Evolutionary conservation across 2,797 vertebrate genomes (phyloP), one percentile per base, ranked within the genome.

Genomic region (Eulemur mongoz): DNA sequence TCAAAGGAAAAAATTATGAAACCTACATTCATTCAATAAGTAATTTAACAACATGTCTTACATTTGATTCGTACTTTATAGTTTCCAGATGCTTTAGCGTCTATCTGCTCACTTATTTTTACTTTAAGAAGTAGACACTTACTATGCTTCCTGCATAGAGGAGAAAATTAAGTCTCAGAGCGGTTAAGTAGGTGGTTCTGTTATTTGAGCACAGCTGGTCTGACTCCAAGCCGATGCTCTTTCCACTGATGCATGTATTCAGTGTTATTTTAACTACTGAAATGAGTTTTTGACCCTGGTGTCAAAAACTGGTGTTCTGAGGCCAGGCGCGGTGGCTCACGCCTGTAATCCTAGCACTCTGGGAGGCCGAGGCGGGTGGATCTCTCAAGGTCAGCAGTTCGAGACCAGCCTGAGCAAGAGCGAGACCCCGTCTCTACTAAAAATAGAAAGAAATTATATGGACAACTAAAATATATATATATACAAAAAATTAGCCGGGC

Each of bases 1-100:
- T 89, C 45, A 85, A 92, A 85, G 67, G 57, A 59, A 76, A 59
- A 91, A 95, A n/a, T 89, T 40, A 69, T 48, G n/a, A 85, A 85
- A 63, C 5, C 30, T 95, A 30, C 6, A 32, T 73, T 61, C 61
- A 89, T 82, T 88, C 63, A 54, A 12, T 72, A 86, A 67, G 18
- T 23, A 72, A 45, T 30, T 87, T 75, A 78, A 50, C 50, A 91
- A 25, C 25, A 67, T 35, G 25, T 14, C 54, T 92, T 90, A 43
- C 17, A 59, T 67, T 17, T 92, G 82, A 81, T 73, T 50, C 32
- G 7, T 72, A 32, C 43, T 73, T 70, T 83, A 40, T 48, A 73
- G 20, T 95, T 92, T 82, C 70, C 57, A 59, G 54, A 35, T 59
- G 7, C 22, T 40, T 80, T 63, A 80, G 30, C 35, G 54, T 25